Conservation (phyloP, 2,888 invertebrate genomes). For the Creontiades dilutus region DNA sequence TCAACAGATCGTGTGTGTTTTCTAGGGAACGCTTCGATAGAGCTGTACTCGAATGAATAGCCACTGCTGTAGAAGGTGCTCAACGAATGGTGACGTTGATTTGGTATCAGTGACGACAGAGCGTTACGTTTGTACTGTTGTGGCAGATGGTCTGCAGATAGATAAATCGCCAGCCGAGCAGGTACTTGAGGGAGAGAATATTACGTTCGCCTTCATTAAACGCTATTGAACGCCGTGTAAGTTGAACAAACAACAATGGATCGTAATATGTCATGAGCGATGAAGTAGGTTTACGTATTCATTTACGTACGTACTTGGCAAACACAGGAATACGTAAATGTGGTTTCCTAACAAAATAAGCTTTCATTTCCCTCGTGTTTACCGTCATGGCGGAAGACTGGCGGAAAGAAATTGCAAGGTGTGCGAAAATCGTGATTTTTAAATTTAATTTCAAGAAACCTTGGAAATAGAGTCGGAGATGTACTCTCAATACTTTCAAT, state of each 20-base stretch:
- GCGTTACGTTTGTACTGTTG: not conserved
- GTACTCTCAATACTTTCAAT: no score
- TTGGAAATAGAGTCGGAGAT: no score
- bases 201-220: not conserved
- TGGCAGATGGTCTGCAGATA: not conserved
- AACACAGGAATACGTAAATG: no score
- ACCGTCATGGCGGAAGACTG: no score
- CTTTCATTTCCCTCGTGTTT: no score
- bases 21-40: not conserved
- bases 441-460: no score
- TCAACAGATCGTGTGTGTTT: not conserved
- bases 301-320: no score
- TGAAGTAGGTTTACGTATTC: no score
- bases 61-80: not conserved
- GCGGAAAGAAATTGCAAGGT: no score
- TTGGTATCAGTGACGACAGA: not conserved
- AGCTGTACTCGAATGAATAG: not conserved
- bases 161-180: not conserved
- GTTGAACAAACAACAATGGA: not conserved
- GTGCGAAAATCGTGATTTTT: no score
- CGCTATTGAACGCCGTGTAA: not conserved
- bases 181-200: not conserved
- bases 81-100: not conserved
- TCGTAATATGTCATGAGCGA: not conserved
- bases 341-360: no score